A percentile compares a stretch with the other conserved stretches of the same genome.
These are phyloP conservation scores for Tapirus indicus DNA, from an alignment of 2,797 vertebrate species.

Conservation along the genomic window DNA sequence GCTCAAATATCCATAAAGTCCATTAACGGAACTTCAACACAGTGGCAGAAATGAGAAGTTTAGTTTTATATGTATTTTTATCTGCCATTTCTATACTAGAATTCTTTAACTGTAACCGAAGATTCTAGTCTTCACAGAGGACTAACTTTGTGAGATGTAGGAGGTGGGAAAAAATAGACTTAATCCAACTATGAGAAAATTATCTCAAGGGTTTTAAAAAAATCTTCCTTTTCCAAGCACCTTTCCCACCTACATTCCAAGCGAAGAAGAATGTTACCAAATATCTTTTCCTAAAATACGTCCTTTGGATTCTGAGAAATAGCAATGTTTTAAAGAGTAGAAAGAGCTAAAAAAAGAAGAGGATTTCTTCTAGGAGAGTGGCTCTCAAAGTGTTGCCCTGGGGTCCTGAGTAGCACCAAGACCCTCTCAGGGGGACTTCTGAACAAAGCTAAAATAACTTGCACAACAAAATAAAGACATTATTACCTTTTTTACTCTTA, in stretches of 20 bases:
- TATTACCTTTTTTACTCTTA: not conserved
- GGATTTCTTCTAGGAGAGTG: not conserved
- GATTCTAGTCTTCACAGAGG: constrained; percentile 64
- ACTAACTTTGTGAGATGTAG: constrained; percentile 71
- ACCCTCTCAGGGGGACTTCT: not conserved
- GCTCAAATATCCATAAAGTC: not conserved
- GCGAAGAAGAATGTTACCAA: constrained; percentile 71
- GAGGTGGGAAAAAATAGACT: constrained; percentile 80
- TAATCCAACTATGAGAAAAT: constrained; percentile 63
- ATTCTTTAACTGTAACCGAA: constrained; percentile 58
- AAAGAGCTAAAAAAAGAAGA: not conserved
- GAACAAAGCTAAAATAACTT: not conserved
- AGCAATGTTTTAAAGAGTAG: constrained; percentile 21
- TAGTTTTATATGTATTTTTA: not conserved
- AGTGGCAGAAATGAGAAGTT: not conserved
- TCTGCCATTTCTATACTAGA: constrained; percentile 23
- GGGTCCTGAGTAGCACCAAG: not conserved
- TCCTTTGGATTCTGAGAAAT: constrained; percentile 43
- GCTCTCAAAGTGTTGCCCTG: not conserved
- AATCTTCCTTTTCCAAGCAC: constrained; percentile 59
- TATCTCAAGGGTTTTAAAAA: constrained; percentile 2
- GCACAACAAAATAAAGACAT: not conserved
- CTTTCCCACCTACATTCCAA: constrained; percentile 71
- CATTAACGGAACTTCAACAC: not conserved
- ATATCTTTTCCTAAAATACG: constrained; percentile 51